Percentiles rank a stretch among this genome's conserved stretches.
These are phyloP conservation scores for Ernsta delagoae DNA, from an alignment of 2,888 invertebrate genomes.

Conservation along the genomic window DNA sequence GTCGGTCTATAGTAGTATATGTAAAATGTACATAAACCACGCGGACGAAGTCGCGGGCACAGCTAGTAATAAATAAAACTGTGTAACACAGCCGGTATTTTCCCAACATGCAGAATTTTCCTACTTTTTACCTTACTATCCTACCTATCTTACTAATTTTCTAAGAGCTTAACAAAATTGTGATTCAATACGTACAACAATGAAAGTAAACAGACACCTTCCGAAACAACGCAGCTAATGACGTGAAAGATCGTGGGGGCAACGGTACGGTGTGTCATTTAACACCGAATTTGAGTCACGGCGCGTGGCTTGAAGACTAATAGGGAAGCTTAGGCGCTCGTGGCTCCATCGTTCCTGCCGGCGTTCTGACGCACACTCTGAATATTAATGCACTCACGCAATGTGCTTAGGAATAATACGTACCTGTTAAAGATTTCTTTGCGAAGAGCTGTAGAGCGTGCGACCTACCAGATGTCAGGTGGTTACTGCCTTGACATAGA, in stretches of 20 bases:
- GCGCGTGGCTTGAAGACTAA: slow-evolving; percentile 46
- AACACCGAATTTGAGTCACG: slow-evolving; percentile 44
- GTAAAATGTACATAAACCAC: no score
- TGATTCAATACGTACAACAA: slow-evolving; percentile 10
- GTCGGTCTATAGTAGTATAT: no score
- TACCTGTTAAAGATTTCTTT: no score
- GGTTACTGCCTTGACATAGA: no score
- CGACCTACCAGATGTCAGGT: no score
- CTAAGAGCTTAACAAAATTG: background rate
- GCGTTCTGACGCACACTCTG: no score
- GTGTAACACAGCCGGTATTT: no score
- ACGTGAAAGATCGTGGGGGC: slow-evolving; percentile 39
- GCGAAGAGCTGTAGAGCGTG: no score
- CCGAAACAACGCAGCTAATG: slow-evolving; percentile 7
- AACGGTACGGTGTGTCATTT: slow-evolving; percentile 48
- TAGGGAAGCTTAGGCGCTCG: slow-evolving; percentile 54
- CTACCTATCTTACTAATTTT: background rate
- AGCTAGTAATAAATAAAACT: no score
- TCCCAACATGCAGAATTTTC: background rate
- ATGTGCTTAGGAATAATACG: no score
- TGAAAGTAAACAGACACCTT: slow-evolving; percentile 20
- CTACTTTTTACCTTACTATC: background rate
- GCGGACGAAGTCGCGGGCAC: no score
- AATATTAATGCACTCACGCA: no score
- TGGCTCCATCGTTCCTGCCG: slow-evolving; percentile 42